These are phyloP conservation scores for Podocnemis expansa DNA, from an alignment of 2,113 vertebrate species.

Conservation along the genomic window DNA sequence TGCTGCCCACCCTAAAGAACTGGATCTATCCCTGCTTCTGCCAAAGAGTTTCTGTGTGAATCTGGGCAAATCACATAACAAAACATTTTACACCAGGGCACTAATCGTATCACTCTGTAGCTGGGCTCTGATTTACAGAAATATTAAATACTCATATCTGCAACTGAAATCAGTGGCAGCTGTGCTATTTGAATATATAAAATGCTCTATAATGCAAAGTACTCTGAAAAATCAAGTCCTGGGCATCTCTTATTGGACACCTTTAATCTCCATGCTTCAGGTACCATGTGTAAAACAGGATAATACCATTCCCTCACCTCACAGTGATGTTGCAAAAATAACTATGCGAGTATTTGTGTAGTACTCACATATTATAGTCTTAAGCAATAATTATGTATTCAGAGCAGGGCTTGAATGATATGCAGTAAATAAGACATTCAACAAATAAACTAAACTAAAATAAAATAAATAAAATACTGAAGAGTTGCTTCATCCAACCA, in stretches of 20 bases:
- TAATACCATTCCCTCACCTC: background rate
- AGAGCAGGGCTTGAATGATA: background rate
- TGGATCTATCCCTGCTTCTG: too few relatives aligned
- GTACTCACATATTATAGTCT: background rate
- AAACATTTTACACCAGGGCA: accelerated
- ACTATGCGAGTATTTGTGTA: background rate
- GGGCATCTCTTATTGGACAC: background rate
- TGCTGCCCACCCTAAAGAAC: too few relatives aligned
- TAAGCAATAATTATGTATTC: background rate
- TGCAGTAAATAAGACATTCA: background rate
- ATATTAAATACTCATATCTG: background rate
- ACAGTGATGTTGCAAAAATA: background rate
- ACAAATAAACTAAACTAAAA: background rate
- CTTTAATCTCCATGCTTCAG: background rate
- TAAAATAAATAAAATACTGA: background rate
- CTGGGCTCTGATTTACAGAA: accelerated
- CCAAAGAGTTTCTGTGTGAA: too few relatives aligned
- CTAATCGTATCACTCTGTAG: background rate
- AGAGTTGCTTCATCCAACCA: background rate
- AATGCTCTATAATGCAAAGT: background rate
- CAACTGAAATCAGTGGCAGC: background rate
- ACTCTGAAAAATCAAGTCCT: background rate
- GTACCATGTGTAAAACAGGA: background rate
- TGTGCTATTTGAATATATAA: background rate
- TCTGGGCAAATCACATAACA: background rate